Evolutionary conservation across 1,140 invertebrate genomes (phyloP), one percentile per base, ranked within the genome.

Genomic region (Oncopodura yosiiana): DNA sequence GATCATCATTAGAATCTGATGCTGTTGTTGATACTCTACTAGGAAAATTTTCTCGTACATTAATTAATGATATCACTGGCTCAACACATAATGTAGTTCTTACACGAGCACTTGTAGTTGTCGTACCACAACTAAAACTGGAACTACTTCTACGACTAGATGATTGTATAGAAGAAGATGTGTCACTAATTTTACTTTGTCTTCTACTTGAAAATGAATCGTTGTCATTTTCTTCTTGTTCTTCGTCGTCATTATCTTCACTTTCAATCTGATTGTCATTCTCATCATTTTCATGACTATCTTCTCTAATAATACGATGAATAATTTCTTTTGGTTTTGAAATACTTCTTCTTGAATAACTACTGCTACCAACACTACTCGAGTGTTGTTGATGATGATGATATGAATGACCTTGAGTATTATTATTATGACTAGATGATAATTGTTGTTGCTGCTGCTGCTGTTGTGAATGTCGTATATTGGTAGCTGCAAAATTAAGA

Each of bases 311-410:
- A 23, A 61, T 57, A 39, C 42, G 48, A 30, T 61, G 59, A 26
- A 61, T 50, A 24, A 61, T 53, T 53, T 61, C 59, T 32, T 50
- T 36, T 1, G 53, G 53, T 34, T 42, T 38, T 3, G 36, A 49
- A 48, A 41, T 43, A 23, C 26, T 26, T 18, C 11, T 39, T 27
- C 23, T 37, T 27, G 18, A 37, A 32, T 2, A 30, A 48, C n/a
- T 3, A 9, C 16, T 27, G 34, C 21, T 30, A 49, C 27, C n/a
- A 27, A 38, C 34, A 27, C 3, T 26, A 27, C 23, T 37, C 19
- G 9, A 23, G 37, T 0, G 48, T 36, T 12, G 36, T 49, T 29
- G 48, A 37, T 39, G 34, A 18, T 49, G 48, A 19, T 24, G 36
- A 38, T 24, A 37, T 1, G 32, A 34, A 49, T 37, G 36, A 32